Conservation (phyloP, 2,797 vertebrate genomes). For the Poecilia wingei region DNA sequence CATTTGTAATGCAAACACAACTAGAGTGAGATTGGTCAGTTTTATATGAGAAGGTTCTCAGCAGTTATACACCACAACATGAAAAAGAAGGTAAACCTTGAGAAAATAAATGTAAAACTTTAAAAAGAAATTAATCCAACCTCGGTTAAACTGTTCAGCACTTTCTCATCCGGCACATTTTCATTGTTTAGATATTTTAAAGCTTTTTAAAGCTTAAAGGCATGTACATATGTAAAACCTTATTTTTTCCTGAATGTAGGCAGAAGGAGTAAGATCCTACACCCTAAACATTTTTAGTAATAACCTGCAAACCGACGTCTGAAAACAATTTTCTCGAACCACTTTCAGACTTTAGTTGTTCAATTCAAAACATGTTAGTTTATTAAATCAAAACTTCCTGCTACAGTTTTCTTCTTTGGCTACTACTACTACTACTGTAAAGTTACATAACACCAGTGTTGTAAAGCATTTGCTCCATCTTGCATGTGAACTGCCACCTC, state of each 20-base stretch:
- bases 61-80: too few relatives aligned
- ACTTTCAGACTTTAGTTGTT: neutral
- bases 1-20: too few relatives aligned
- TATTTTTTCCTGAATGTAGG: neutral
- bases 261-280: neutral
- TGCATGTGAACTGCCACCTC: neutral
- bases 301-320: neutral
- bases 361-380: neutral
- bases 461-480: neutral
- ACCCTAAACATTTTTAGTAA: neutral
- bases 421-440: neutral
- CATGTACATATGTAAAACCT: neutral
- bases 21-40: neutral
- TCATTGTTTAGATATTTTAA: neutral
- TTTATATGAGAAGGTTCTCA: too few relatives aligned
- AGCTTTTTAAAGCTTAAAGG: neutral
- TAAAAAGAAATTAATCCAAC: too few relatives aligned
- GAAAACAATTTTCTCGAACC: neutral
- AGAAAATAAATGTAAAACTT: too few relatives aligned
- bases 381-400: neutral
- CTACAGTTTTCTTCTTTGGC: neutral
- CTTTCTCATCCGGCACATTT: too few relatives aligned
- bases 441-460: neutral
- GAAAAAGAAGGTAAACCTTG: too few relatives aligned
- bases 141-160: too few relatives aligned